Evolutionary conservation across 2,888 invertebrate species (phyloP).

Genomic region (Acholoe squamosa): DNA sequence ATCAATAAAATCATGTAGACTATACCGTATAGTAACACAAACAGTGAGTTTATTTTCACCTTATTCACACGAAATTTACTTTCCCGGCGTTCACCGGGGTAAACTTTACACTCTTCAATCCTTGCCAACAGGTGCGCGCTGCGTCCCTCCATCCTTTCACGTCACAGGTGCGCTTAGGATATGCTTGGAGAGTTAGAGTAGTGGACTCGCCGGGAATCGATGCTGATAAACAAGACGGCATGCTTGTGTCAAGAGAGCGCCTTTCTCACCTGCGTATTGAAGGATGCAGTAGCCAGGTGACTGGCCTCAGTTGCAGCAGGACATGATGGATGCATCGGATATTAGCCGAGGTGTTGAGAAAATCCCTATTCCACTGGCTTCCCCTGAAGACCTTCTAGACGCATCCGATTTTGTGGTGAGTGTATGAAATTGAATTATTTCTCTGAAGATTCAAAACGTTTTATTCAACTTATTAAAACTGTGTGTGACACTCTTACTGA

Average conservation of each 20-base stretch:
- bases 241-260: not conserved
- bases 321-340: slow-evolving; percentile 55
- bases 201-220: not conserved
- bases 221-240: not conserved
- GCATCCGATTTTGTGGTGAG: slow-evolving; percentile 61
- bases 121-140: not conserved
- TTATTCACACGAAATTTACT: not conserved
- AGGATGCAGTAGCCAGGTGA: slow-evolving; percentile 21
- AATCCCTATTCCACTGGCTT: slow-evolving; percentile 35
- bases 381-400: slow-evolving; percentile 11
- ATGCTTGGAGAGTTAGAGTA: not conserved
- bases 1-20: no score
- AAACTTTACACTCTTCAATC: slow-evolving; percentile 28
- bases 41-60: not conserved
- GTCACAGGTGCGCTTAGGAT: not conserved
- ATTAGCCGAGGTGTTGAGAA: slow-evolving; percentile 59
- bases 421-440: no score
- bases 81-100: not conserved
- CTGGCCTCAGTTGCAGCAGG: not conserved
- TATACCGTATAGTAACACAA: not conserved
- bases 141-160: no score
- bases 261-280: not conserved
- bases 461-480: no score
- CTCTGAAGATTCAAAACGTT: no score
- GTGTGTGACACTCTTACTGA: no score